Evolutionary conservation across 2,888 invertebrate species (phyloP).

Genomic region (Acanthosepion pharaonis): DNA sequence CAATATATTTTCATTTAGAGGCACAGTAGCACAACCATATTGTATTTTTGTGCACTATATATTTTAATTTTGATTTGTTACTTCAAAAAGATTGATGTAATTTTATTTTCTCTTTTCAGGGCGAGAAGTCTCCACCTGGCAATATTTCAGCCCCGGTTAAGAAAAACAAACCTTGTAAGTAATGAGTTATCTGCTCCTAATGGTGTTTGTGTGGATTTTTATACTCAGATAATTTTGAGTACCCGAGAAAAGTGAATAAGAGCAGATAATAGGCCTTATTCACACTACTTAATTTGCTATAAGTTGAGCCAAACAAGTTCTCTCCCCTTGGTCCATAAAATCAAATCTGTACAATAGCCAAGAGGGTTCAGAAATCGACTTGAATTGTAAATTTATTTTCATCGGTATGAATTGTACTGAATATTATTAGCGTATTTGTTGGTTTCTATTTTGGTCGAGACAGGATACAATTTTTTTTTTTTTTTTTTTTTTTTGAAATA

Average conservation of each 20-base stretch:
- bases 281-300: not conserved
- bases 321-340: not conserved
- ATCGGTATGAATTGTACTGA: not conserved
- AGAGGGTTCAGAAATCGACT: not conserved
- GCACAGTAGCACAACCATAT: too few relatives aligned
- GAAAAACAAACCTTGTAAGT: constrained; percentile 16
- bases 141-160: not conserved
- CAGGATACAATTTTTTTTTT: too few relatives aligned
- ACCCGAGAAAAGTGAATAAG: not conserved
- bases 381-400: not conserved
- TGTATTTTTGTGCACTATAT: too few relatives aligned
- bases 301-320: not conserved
- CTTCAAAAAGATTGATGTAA: not conserved
- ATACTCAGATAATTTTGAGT: not conserved
- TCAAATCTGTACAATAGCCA: too few relatives aligned
- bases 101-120: constrained; percentile 1
- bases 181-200: not conserved
- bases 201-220: not conserved
- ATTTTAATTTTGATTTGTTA: too few relatives aligned
- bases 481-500: too few relatives aligned
- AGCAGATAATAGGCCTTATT: not conserved
- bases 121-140: not conserved
- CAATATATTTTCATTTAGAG: too few relatives aligned
- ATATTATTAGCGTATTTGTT: too few relatives aligned
- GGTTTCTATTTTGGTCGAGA: too few relatives aligned